These are phyloP conservation scores for Felis catus DNA, from an alignment of 2,113 vertebrate species.

Conservation along the genomic window F.catus_Fca126_mat1.0 CM031424.1:3400501-3401000, in stretches of 20 bases:
- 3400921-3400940: background rate
- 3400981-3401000: too few relatives aligned
- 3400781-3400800: background rate
- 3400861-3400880: fast-evolving
- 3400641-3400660: fast-evolving
- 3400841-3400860: background rate
- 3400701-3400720: background rate
- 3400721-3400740: conserved; percentile 15
- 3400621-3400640: fast-evolving
- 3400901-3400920: background rate
- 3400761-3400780: background rate
- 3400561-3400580: fast-evolving
- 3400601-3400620: fast-evolving
- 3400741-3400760: conserved; percentile 27
- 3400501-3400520: background rate
- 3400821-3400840: background rate
- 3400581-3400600: too few relatives aligned
- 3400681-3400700: background rate
- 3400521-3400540: background rate
- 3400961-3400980: background rate
- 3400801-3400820: conserved; percentile 10
- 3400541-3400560: background rate
- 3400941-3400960: fast-evolving
- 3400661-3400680: background rate
- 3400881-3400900: fast-evolving